Evolutionary conservation across 2,797 vertebrate genomes (phyloP).

Genomic region (Toxotes lorentzi): DNA sequence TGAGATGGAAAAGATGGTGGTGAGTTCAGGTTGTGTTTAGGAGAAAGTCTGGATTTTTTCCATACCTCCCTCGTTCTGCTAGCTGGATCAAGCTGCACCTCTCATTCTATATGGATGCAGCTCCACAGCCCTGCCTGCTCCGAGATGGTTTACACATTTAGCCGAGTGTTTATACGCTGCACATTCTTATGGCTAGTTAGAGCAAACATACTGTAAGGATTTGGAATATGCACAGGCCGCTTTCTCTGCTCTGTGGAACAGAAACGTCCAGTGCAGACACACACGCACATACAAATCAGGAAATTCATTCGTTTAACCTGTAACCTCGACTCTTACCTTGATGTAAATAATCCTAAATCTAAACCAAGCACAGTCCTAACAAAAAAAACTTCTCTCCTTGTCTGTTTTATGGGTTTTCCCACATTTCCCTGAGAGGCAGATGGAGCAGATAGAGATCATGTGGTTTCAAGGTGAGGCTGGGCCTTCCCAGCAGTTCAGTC

Average conservation of each 20-base stretch:
- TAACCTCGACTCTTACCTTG: conserved; percentile 31
- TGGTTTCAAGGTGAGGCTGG: conserved; percentile 63
- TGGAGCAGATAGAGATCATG: conserved; percentile 53
- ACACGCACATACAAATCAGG: conserved; percentile 5
- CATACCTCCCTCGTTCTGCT: not conserved
- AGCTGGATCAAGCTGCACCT: not conserved
- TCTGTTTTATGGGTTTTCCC: conserved; percentile 17
- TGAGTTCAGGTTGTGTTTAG: conserved; percentile 4
- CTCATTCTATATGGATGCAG: conserved; percentile 25
- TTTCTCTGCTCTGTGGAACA: conserved; percentile 2
- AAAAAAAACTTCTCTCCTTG: not conserved
- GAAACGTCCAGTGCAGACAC: not conserved
- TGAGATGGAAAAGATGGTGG: conserved; percentile 4
- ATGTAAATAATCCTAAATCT: conserved; percentile 33
- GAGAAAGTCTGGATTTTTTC: not conserved
- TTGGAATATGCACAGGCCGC: conserved; percentile 1
- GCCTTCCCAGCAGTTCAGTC: conserved; percentile 56
- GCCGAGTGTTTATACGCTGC: conserved; percentile 65
- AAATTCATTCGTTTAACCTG: conserved; percentile 46
- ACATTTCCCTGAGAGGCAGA: conserved; percentile 38
- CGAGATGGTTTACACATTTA: conserved; percentile 70
- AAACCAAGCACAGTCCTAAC: not conserved
- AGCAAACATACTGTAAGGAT: conserved; percentile 54
- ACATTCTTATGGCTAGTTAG: conserved; percentile 68
- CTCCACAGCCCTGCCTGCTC: conserved; percentile 11